A percentile compares a stretch with the other conserved stretches of the same genome.
Conservation (phyloP, 2,888 invertebrate species). For the Cylloceria caligata region DNA sequence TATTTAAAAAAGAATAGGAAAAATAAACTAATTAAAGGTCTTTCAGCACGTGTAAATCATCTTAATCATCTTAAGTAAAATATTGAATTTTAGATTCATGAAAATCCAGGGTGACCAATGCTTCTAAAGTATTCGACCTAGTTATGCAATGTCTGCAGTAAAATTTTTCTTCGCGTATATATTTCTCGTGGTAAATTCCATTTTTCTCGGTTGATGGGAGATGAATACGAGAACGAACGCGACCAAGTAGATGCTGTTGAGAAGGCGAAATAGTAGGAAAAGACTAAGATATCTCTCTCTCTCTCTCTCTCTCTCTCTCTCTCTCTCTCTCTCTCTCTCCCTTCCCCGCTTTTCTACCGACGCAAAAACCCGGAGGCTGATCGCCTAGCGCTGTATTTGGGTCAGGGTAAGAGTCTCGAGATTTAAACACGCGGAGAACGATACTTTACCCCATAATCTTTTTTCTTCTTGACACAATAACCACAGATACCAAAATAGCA, state of each 20-base stretch:
- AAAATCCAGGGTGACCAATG: not conserved
- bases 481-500: slow-evolving; percentile 21
- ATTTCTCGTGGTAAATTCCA: slow-evolving; percentile 34
- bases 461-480: slow-evolving; percentile 17
- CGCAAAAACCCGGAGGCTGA: slow-evolving; percentile 42
- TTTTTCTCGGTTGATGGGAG: slow-evolving; percentile 39
- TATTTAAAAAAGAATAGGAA: not conserved
- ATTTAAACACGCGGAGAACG: slow-evolving; percentile 41
- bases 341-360: not conserved
- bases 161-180: slow-evolving; percentile 13
- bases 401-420: slow-evolving; percentile 43
- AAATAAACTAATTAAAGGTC: not conserved
- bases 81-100: not conserved
- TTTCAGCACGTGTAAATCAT: not conserved
- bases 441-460: slow-evolving; percentile 25
- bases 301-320: not conserved
- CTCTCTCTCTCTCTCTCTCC: not conserved
- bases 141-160: slow-evolving; percentile 15
- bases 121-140: slow-evolving; percentile 42
- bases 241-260: slow-evolving; percentile 12
- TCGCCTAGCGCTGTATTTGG: slow-evolving; percentile 40
- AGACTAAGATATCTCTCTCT: not conserved
- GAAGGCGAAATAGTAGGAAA: slow-evolving; percentile 12
- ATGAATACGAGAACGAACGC: slow-evolving; percentile 23
- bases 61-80: not conserved